These are phyloP conservation scores for Lutjanus erythropterus DNA, from an alignment of 2,113 vertebrate genomes.

Conservation along the genomic window DNA sequence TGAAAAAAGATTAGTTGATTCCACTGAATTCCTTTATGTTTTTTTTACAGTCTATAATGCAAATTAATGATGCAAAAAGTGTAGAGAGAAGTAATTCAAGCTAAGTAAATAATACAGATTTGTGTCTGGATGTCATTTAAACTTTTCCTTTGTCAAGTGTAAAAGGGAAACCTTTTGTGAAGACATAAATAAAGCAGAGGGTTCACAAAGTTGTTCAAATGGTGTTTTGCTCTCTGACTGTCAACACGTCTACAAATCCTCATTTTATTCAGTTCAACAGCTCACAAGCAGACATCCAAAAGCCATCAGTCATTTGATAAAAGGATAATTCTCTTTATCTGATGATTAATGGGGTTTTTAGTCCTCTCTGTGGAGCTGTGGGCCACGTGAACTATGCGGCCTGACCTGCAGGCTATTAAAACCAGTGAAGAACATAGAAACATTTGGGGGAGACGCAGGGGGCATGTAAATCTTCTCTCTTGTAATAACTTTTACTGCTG, in stretches of 20 bases:
- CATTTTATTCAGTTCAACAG: not conserved
- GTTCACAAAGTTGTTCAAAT: not conserved
- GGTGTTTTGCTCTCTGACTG: not conserved
- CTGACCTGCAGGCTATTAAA: slow-evolving; percentile 53
- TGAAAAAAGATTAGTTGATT: too few species aligned
- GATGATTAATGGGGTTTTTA: slow-evolving; percentile 58
- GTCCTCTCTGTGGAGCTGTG: slow-evolving; percentile 25
- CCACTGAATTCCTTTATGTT: too few species aligned
- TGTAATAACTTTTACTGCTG: slow-evolving; percentile 46
- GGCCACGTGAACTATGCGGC: slow-evolving; percentile 45
- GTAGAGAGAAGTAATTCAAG: not conserved
- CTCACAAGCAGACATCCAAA: slow-evolving; percentile 22
- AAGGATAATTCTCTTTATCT: slow-evolving; percentile 36
- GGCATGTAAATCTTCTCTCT: slow-evolving; percentile 11
- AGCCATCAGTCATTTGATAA: slow-evolving; percentile 42
- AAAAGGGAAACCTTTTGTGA: not conserved
- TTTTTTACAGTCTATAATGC: too few species aligned
- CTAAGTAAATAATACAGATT: not conserved
- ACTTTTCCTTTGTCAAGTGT: not conserved
- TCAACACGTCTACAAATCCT: slow-evolving; percentile 4
- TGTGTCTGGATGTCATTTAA: slow-evolving; percentile 11
- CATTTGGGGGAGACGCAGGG: not conserved
- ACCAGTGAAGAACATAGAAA: slow-evolving; percentile 23
- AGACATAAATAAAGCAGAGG: not conserved
- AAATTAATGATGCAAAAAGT: not conserved